Evolutionary conservation across 2,113 vertebrate species (phyloP).

Genomic region (Ancistrus triradiatus): DNA sequence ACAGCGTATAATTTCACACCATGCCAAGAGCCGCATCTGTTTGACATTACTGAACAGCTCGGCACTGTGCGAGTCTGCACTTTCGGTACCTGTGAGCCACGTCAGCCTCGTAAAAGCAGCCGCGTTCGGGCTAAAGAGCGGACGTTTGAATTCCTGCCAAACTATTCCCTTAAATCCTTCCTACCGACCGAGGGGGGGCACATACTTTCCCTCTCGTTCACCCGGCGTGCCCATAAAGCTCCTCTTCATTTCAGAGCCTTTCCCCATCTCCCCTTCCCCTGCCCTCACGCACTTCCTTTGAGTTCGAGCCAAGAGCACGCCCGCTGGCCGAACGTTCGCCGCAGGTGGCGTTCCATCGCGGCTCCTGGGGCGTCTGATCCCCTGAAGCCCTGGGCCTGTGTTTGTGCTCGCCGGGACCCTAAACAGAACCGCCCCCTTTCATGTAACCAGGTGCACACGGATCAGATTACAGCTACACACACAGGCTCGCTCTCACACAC

Average conservation of each 20-base stretch:
- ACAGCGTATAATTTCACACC: too few relatives aligned
- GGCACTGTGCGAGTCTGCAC: too few relatives aligned
- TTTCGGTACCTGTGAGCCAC: too few relatives aligned
- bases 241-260: constrained; percentile 8
- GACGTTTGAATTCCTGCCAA: too few relatives aligned
- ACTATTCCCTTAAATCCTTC: too few relatives aligned
- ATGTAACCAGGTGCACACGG: constrained; percentile 52
- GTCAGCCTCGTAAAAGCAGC: too few relatives aligned
- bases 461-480: not conserved
- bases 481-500: not conserved
- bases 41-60: too few relatives aligned
- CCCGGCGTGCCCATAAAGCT: constrained; percentile 23
- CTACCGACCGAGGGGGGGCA: too few relatives aligned
- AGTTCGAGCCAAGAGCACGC: constrained; percentile 22
- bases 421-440: constrained; percentile 40
- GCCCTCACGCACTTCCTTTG: constrained; percentile 45
- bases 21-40: too few relatives aligned
- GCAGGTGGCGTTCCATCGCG: constrained; percentile 32
- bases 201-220: constrained; percentile 1
- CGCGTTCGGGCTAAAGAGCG: too few relatives aligned
- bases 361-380: constrained; percentile 19
- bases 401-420: constrained; percentile 39
- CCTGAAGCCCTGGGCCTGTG: constrained; percentile 34
- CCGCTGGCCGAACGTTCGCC: constrained; percentile 41
- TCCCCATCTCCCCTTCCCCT: constrained; percentile 10